Evolutionary conservation across 2,888 invertebrate genomes (phyloP), one percentile per base, ranked within the genome.

Genomic region (Melanophora roralis): DNA sequence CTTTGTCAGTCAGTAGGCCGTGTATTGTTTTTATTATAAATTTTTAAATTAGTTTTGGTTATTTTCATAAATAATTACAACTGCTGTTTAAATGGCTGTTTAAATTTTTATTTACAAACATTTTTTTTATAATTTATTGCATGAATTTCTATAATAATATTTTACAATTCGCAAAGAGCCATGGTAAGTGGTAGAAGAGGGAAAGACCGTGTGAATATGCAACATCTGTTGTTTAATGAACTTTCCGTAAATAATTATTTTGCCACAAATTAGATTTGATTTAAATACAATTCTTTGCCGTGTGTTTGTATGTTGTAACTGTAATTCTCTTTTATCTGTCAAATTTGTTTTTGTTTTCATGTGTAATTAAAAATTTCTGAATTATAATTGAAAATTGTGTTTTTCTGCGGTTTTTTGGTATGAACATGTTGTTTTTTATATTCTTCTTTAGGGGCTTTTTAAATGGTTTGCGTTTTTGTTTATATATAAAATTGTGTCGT

Each of bases 241-340:
- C 80, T 80, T 68, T 80, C 19, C 62, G 55, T 57, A 80, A 76
- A 80, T 80, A 80, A 80, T 80, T 80, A 80, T 76, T 76, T 64
- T 80, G 76, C 76, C 79, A 76, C 79, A 76, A 80, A 80, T 76
- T 80, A 80, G 80, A 80, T 76, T 76, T 80, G 76, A 76, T 80
- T 76, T 72, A 76, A 76, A 72, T 62, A 64, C 62, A 72, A 72
- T 80, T 72, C 68, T 45, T 59, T 49, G 43, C 19, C 36, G 23
- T 53, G 27, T 49, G 6, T 27, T 3, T 27, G 6, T 27, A 6
- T 27, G 27, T 27, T 27, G 27, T 27, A 27, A 27, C 6, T 27
- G 27, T 27, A 27, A 5, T 3, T n/a, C n/a, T n/a, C n/a, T n/a
- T 27, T 1, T 16, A 14, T 27, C 7, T 27, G 9, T 32, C 43